phyloP scores from a whole-genome alignment of 1,140 invertebrate genomes.

The Caerostris extrusa region DNA sequence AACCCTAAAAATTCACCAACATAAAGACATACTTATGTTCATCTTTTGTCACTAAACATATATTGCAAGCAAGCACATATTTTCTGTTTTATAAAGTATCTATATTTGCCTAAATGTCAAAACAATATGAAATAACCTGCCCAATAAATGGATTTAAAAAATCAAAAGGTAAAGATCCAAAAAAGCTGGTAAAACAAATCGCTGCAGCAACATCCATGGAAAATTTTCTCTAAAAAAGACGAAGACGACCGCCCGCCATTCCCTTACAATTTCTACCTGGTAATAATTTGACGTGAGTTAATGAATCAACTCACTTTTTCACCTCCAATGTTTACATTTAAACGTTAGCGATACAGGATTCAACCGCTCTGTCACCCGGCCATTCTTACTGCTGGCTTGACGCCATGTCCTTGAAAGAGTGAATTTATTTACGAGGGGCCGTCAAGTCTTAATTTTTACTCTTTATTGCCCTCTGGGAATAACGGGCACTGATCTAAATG shows the following conservation, averaged over 20 bases:
- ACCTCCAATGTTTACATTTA: conserved; percentile 71
- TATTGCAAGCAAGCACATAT: no score
- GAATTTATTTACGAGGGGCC: conserved; percentile 74
- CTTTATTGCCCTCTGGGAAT: conserved; percentile 46
- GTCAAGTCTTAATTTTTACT: conserved; percentile 69
- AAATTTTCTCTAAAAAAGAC: conserved; percentile 9
- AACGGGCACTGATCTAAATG: conserved; percentile 62
- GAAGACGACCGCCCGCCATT: background rate
- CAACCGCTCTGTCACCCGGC: background rate
- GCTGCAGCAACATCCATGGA: background rate
- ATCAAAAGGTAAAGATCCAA: background rate
- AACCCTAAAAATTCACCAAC: no score
- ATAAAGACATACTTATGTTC: no score
- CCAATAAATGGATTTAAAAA: background rate
- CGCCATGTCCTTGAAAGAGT: conserved; percentile 69
- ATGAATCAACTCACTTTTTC: conserved; percentile 73
- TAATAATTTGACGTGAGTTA: conserved; percentile 73
- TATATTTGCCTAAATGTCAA: no score
- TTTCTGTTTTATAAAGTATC: no score
- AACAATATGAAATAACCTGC: no score
- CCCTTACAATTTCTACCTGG: conserved; percentile 62
- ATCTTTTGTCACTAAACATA: no score
- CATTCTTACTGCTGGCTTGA: conserved; percentile 45
- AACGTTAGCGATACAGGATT: conserved; percentile 62
- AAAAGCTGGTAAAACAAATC: background rate